These are phyloP conservation scores for Patella ulyssiponensis DNA, from an alignment of 2,888 invertebrate genomes.

Conservation along the genomic window DNA sequence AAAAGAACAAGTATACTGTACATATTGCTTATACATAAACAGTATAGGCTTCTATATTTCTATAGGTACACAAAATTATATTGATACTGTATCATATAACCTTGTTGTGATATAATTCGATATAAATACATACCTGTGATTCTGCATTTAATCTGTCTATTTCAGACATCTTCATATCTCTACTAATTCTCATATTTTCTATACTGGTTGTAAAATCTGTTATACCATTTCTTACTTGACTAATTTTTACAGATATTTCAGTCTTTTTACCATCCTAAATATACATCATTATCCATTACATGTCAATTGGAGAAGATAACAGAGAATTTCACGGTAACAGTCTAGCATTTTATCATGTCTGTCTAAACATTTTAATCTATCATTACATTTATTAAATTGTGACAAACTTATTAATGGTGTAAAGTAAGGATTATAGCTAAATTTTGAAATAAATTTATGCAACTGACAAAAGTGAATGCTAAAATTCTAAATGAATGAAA, in stretches of 20 bases:
- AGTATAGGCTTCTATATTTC: neutral
- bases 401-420: no score
- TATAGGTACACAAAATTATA: no score
- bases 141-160: conserved; percentile 69
- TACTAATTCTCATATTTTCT: conserved; percentile 91
- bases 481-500: no score
- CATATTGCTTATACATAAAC: conserved; percentile 3
- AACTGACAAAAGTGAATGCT: no score
- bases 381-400: neutral
- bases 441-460: no score
- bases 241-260: conserved; percentile 84
- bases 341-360: no score
- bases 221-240: conserved; percentile 85
- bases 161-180: conserved; percentile 86
- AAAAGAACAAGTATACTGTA: neutral
- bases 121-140: conserved; percentile 43
- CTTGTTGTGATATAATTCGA: no score
- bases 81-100: no score
- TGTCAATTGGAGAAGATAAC: neutral
- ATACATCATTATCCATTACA: conserved; percentile 5
- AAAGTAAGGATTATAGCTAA: no score
- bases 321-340: neutral
- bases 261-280: conserved; percentile 80
- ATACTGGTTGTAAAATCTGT: conserved; percentile 94
- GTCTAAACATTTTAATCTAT: no score